A percentile compares a stretch with the other conserved stretches of the same genome.
Evolutionary conservation across 2,113 vertebrate genomes (phyloP).

Genomic region (Fulica atra): DNA sequence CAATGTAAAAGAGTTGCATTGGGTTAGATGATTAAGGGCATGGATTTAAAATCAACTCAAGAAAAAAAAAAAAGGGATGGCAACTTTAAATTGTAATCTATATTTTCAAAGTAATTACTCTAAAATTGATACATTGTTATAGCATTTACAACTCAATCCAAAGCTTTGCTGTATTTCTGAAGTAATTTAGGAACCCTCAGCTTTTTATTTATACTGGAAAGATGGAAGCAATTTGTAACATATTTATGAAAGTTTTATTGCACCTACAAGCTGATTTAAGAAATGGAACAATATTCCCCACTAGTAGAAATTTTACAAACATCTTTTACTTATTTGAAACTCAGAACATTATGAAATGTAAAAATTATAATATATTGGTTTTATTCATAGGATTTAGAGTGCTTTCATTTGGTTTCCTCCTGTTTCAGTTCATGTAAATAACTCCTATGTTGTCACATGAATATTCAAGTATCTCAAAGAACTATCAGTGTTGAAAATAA

Average conservation of each 20-base stretch:
- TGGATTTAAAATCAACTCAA: background rate
- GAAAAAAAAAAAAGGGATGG: background rate
- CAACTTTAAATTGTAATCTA: slow-evolving; percentile 67
- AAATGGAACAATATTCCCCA: background rate
- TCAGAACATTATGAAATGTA: slow-evolving; percentile 3
- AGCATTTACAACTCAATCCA: slow-evolving; percentile 42
- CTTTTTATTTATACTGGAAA: slow-evolving; percentile 41
- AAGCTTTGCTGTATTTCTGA: slow-evolving; percentile 50
- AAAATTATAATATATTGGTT: background rate
- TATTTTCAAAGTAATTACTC: slow-evolving; percentile 68
- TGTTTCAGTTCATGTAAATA: slow-evolving; percentile 30
- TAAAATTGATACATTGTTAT: slow-evolving; percentile 57
- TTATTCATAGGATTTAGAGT: slow-evolving; percentile 25
- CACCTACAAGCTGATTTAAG: slow-evolving; percentile 10
- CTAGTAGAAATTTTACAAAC: slow-evolving; percentile 3
- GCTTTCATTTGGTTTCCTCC: slow-evolving; percentile 20
- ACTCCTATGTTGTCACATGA: slow-evolving; percentile 22
- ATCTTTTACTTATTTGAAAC: slow-evolving; percentile 17
- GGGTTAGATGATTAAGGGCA: background rate
- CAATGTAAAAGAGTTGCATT: background rate
- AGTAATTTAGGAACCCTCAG: slow-evolving; percentile 57
- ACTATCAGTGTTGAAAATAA: slow-evolving; percentile 42
- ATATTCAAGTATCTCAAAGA: slow-evolving; percentile 54
- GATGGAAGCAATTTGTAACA: slow-evolving; percentile 55
- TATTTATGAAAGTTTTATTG: slow-evolving; percentile 43